These are phyloP conservation scores for Drepana falcataria DNA, from an alignment of 2,888 invertebrate species.

Conservation along the genomic window DNA sequence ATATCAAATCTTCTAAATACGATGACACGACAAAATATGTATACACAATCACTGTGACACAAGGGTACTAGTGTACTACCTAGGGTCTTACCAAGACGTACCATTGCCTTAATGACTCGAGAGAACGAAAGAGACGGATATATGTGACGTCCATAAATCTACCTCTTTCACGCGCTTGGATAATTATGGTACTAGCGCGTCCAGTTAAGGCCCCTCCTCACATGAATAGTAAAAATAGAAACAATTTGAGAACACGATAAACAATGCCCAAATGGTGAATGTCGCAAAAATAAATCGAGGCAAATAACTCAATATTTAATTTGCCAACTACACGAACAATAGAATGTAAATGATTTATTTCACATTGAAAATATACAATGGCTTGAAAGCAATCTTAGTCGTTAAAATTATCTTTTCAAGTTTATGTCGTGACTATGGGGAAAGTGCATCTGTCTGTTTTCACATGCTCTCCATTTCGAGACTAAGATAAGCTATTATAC, in stretches of 20 bases:
- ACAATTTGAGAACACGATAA: slow-evolving; percentile 27
- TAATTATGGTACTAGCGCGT: too few species aligned
- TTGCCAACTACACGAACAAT: slow-evolving; percentile 23
- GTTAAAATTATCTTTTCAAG: slow-evolving; percentile 11
- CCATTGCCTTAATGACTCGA: too few species aligned
- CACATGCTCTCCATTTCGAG: slow-evolving; percentile 21
- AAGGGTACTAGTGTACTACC: too few species aligned
- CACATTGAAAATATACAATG: slow-evolving; percentile 44
- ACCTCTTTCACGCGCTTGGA: too few species aligned
- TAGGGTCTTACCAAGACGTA: too few species aligned
- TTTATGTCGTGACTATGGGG: neutral
- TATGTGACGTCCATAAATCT: too few species aligned
- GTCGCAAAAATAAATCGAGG: slow-evolving; percentile 20
- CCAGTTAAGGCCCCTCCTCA: too few species aligned
- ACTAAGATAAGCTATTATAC: slow-evolving; percentile 25
- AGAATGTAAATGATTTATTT: slow-evolving; percentile 30
- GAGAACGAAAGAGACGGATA: too few species aligned
- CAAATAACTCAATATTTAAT: slow-evolving; percentile 15
- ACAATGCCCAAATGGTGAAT: slow-evolving; percentile 64
- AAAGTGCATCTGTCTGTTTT: slow-evolving; percentile 15
- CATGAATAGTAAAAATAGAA: slow-evolving; percentile 26
- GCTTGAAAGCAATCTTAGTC: slow-evolving; percentile 35
- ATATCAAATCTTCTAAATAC: slow-evolving; percentile 60
- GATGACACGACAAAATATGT: slow-evolving; percentile 55
- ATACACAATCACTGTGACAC: slow-evolving; percentile 65